Evolutionary conservation across 1,140 invertebrate species (phyloP), one percentile per base, ranked within the genome.

Genomic region (Drosophila melanica): DNA sequence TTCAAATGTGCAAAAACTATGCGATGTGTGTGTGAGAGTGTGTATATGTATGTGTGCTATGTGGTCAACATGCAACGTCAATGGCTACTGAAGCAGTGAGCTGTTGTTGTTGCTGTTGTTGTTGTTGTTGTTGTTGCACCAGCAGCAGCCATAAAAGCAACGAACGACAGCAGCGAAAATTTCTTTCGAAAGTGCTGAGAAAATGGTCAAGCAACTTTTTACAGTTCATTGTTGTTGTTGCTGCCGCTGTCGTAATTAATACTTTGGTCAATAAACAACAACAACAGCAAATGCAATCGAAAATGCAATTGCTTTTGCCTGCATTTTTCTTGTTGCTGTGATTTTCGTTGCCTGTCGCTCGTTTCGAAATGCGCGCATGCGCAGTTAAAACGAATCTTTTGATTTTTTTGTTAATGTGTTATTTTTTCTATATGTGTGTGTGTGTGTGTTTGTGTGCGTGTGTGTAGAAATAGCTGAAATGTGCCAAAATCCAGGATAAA

Each of bases 21-120:
- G 69, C 50, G 12, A 35, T 37, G 33, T 37, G 35, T 7, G 16
- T 23, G 35, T 4, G 27, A 74, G 48, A 51, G 65, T 60, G 18
- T 48, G 16, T 64, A 47, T 63, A 45, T 63, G 33, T 58, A 54
- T 55, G 23, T 55, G 57, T 65, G 41, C 69, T 63, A 47, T 55
- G 35, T 69, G 54, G 57, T 73, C 65, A 53, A 85, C 77, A 68
- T 85, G 81, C 81, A 85, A 85, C 77, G 70, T 63, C 69, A 79
- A 72, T 79, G 79, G 80, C 74, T 67, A 75, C 55, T 78, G 65
- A 18, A 30, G 11, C 39, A 42, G 42, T 54, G 37, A n/a, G 39
- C 39, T 51, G 48, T 45, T 67, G 45, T 16, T 53, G 54, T 27
- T 55, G 53, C 41, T 67, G 45, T 16, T 53, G 54, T 27, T 55